Evolutionary conservation across 53 echinoderm and acorn worm genomes (phyloP).

Genomic region (Temnopleurus reevesii): DNA sequence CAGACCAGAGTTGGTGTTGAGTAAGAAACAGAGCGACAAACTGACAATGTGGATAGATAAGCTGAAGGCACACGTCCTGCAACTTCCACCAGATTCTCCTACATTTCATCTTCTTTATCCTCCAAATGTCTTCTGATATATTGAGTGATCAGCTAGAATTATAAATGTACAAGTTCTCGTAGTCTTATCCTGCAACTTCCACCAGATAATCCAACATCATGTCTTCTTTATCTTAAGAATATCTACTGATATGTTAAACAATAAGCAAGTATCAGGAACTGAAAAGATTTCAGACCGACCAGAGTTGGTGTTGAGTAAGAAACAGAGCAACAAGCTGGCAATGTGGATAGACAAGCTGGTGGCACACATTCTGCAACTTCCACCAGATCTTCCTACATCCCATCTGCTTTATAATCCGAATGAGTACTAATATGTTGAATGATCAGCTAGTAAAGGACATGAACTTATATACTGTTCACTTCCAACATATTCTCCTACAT

Average conservation of each 20-base stretch:
- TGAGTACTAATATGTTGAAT: not conserved
- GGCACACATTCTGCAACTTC: not conserved
- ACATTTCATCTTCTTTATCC: not conserved
- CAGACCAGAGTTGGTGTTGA: conserved; percentile 39
- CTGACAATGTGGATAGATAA: conserved; percentile 22
- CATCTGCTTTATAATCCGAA: not conserved
- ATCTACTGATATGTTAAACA: too few relatives aligned
- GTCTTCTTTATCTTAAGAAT: too few relatives aligned
- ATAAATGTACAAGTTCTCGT: not conserved
- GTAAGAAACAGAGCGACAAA: conserved; percentile 23
- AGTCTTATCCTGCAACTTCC: too few relatives aligned
- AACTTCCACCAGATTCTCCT: not conserved
- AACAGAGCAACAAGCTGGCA: conserved; percentile 1
- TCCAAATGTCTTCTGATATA: not conserved
- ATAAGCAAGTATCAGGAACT: too few relatives aligned
- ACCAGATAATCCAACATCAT: not conserved
- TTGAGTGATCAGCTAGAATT: not conserved
- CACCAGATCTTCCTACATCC: not conserved
- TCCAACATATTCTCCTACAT: too few relatives aligned
- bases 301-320: conserved; percentile 28
- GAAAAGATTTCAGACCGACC: conserved; percentile 17
- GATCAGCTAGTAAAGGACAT: not conserved
- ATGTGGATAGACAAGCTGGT: conserved; percentile 2
- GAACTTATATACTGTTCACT: too few relatives aligned
- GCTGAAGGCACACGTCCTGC: not conserved